Conservation (phyloP, 2,113 vertebrate species). For the Tetraodon nigroviridis region DNA sequence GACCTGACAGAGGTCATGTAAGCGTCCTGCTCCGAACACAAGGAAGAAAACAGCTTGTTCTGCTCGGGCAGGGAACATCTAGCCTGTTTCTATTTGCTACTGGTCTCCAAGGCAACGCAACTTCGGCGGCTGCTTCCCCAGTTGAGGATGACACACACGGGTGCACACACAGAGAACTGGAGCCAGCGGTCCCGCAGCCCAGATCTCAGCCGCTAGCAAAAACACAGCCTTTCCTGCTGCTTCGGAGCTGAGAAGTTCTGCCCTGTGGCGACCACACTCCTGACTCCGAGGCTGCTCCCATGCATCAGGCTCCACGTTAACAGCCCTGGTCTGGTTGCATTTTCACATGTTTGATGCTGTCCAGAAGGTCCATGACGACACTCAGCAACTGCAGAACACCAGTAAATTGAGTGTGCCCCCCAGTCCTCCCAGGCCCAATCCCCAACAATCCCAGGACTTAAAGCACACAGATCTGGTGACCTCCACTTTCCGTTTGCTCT, state of each 20-base stretch:
- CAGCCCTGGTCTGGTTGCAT: constrained; percentile 28
- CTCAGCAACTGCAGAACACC: constrained; percentile 4
- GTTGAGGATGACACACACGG: constrained; percentile 18
- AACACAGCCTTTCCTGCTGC: constrained; percentile 3
- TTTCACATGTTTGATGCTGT: constrained; percentile 19
- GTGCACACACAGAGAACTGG: constrained; percentile 1
- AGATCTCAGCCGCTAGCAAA: background rate
- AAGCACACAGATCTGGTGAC: constrained; percentile 19
- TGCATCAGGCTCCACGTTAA: constrained; percentile 36
- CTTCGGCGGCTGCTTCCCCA: constrained; percentile 12
- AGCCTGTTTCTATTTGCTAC: constrained; percentile 41
- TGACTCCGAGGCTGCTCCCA: constrained; percentile 37
- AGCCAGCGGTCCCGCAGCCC: constrained; percentile 7
- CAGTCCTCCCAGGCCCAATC: background rate
- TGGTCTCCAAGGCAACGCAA: constrained; percentile 47
- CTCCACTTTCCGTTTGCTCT: constrained; percentile 25
- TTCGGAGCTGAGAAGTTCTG: constrained; percentile 8
- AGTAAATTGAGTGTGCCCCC: constrained; percentile 8
- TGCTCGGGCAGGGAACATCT: constrained; percentile 16
- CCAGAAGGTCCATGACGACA: constrained; percentile 22
- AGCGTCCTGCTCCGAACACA: background rate
- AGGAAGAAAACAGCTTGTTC: background rate
- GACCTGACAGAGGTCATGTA: constrained; percentile 6
- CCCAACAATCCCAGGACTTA: constrained; percentile 16
- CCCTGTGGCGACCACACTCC: constrained; percentile 23